A percentile compares a stretch with the other conserved stretches of the same genome.
phyloP scores from a whole-genome alignment of 2,888 invertebrate genomes.

The Galeruca laticollis region DNA sequence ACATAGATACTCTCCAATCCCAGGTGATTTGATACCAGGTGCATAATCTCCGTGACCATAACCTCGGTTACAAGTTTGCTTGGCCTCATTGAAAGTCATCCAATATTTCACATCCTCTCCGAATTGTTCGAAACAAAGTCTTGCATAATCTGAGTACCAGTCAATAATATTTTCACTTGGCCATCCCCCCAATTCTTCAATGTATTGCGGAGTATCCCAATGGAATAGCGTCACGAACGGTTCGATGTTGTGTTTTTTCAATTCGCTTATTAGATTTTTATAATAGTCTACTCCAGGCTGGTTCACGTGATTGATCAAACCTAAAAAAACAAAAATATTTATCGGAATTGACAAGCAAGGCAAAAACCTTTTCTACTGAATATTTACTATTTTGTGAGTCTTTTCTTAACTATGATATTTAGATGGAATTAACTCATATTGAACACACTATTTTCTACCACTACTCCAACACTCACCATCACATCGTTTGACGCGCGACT shows the following conservation, averaged over 20 bases:
- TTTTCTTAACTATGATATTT: too few relatives aligned
- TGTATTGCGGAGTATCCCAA: constrained; percentile 28
- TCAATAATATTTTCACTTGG: constrained; percentile 46
- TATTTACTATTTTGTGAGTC: too few relatives aligned
- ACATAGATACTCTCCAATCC: constrained; percentile 69
- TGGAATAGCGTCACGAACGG: constrained; percentile 34
- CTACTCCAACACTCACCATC: too few relatives aligned
- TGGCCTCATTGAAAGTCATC: constrained; percentile 54
- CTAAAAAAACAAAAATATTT: constrained; percentile 57
- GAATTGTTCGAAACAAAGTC: constrained; percentile 49
- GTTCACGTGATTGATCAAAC: constrained; percentile 60
- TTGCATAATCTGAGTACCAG: constrained; percentile 51
- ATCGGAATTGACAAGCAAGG: too few relatives aligned
- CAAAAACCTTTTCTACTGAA: too few relatives aligned
- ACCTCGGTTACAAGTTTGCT: constrained; percentile 43
- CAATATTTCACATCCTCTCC: constrained; percentile 54
- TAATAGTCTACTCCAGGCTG: constrained; percentile 47
- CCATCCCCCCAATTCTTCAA: constrained; percentile 47
- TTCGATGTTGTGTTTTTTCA: constrained; percentile 22
- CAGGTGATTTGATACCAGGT: constrained; percentile 25
- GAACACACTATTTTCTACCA: too few relatives aligned
- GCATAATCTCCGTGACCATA: constrained; percentile 38
- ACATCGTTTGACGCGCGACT: too few relatives aligned
- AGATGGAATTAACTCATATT: too few relatives aligned
- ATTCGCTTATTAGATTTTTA: constrained; percentile 33